phyloP scores from a whole-genome alignment of 2,888 invertebrate species.

The Pecten maximus region DNA sequence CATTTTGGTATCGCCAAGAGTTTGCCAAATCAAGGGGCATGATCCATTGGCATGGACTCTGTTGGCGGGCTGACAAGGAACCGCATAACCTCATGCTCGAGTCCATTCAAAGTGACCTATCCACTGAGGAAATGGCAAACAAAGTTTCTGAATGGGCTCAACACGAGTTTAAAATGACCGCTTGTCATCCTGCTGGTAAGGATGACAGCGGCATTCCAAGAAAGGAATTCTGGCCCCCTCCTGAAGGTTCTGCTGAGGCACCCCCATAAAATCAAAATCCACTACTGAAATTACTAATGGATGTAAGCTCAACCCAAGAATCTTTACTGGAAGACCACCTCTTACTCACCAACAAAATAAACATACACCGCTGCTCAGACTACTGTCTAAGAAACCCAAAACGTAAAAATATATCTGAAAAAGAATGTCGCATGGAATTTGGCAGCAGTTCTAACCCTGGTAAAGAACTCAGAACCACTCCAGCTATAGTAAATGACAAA shows the following conservation, averaged over 20 bases:
- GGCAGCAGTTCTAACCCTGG: constrained; percentile 21
- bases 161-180: constrained; percentile 48
- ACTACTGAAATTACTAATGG: constrained; percentile 60
- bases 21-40: constrained; percentile 58
- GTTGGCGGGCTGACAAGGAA: constrained; percentile 57
- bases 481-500: constrained; percentile 49
- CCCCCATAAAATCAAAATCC: constrained; percentile 64
- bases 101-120: constrained; percentile 45
- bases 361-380: constrained; percentile 54
- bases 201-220: constrained; percentile 55
- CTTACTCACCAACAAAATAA: constrained; percentile 47
- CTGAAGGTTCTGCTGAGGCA: constrained; percentile 60
- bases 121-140: constrained; percentile 46
- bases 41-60: constrained; percentile 63
- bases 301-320: constrained; percentile 59
- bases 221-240: constrained; percentile 66
- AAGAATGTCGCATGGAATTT: constrained; percentile 56
- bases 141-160: constrained; percentile 54
- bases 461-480: neutral
- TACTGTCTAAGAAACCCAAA: neutral
- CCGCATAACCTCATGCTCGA: constrained; percentile 55
- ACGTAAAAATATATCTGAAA: neutral
- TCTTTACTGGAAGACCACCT: constrained; percentile 54
- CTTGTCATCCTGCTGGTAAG: constrained; percentile 59
- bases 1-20: constrained; percentile 60